These are phyloP conservation scores for Halcyon malimbica DNA, from an alignment of 2,113 vertebrate species.

Conservation along the genomic window DNA sequence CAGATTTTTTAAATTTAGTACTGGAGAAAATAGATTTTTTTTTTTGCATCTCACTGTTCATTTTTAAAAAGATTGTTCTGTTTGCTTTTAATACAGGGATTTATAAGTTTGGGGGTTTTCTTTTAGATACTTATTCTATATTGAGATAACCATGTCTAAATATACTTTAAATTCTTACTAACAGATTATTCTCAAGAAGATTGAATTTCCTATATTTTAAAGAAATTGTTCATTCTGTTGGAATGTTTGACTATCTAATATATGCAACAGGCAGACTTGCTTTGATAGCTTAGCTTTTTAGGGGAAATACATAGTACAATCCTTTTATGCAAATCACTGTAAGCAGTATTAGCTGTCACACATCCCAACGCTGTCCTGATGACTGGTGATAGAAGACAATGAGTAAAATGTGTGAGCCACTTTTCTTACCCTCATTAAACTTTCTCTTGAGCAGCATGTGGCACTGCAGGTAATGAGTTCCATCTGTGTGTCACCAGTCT, in stretches of 20 bases:
- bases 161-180: not conserved
- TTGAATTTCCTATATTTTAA: not conserved
- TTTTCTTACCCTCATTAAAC: slow-evolving; percentile 52
- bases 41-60: not conserved
- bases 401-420: not conserved
- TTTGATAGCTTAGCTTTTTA: not conserved
- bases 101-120: not conserved
- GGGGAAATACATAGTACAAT: not conserved
- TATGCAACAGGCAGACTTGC: not conserved
- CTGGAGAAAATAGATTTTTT: not conserved
- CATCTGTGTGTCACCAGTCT: slow-evolving; percentile 40
- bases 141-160: not conserved
- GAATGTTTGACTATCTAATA: not conserved
- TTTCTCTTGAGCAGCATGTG: slow-evolving; percentile 32
- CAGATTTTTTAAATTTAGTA: not conserved
- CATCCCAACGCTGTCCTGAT: not conserved
- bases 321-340: not conserved
- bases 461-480: slow-evolving; percentile 47
- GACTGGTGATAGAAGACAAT: slow-evolving; percentile 18
- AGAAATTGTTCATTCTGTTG: not conserved
- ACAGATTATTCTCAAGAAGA: not conserved
- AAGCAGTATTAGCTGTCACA: not conserved
- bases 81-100: not conserved
- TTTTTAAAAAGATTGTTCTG: not conserved
- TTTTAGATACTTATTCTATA: not conserved